Conservation (phyloP, 2,797 vertebrate species). For the Bradypodion pumilum region DNA sequence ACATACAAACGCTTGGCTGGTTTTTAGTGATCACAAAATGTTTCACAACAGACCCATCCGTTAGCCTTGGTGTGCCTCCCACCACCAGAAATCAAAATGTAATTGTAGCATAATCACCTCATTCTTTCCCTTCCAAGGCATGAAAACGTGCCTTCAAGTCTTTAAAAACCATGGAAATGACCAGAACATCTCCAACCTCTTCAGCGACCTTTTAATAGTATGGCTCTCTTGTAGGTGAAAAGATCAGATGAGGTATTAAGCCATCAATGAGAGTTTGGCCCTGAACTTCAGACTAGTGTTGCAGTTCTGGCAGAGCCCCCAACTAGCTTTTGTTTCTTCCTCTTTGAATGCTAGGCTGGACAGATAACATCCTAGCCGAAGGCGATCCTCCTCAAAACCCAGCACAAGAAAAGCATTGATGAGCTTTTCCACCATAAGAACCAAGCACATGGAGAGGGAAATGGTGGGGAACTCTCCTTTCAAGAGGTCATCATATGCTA, state of each 20-base stretch:
- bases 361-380: background rate
- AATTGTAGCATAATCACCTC: background rate
- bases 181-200: background rate
- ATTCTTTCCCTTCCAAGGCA: too few species aligned
- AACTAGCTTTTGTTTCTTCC: too few species aligned
- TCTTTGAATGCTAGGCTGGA: background rate
- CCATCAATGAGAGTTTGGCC: background rate
- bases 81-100: background rate
- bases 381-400: background rate
- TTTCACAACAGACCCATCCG: rapidly evolving
- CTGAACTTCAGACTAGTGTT: background rate
- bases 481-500: too few species aligned
- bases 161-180: background rate
- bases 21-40: rapidly evolving
- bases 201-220: background rate
- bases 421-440: background rate
- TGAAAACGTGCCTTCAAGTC: background rate
- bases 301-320: background rate
- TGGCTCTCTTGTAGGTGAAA: background rate
- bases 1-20: rapidly evolving
- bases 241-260: background rate
- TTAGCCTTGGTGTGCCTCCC: rapidly evolving
- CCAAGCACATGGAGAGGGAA: background rate
- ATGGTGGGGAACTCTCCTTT: background rate
- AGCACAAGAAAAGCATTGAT: background rate